Base-by-base conservation (phyloP, 2,888 invertebrate genomes). In the Macrophya annulata region DNA sequence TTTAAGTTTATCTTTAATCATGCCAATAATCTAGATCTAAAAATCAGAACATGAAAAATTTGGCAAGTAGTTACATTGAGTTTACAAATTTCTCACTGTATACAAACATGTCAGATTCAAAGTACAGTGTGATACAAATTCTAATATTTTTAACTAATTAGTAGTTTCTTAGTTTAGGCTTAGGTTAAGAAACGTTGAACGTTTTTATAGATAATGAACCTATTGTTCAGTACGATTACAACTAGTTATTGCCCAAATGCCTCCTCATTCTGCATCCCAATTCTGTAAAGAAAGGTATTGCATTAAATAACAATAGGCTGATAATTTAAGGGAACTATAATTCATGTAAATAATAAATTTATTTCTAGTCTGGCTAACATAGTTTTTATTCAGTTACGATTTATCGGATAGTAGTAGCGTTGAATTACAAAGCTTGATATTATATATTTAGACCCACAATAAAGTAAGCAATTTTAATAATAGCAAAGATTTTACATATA, bases 111-210 rank as follows among this genome's bases (percentile, higher is more conserved):
- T 0, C 62, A 40, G 12, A 15, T 81, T 81, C 81, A 81, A 48
- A 62, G 81, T 81, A 81, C 65, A 81, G 81, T 81, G 65, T n/a
- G 59, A 65, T 62, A 40, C 17, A 25, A 55, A 77, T 51, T 21
- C 25, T 31, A 37, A 55, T 45, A 17, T 31, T 37, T 77, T 55
- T 15, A 31, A 77, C 51, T 31, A 21, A 51, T 55, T 21, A 55
- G 1, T 51, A n/a, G 2, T 37, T n/a, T 55, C 37, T 10, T 17
- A 45, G 5, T 37, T n/a, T 25, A 17, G 31, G 37, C 55, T 77
- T 48, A 31, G 31, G 55, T 77, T 77, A 55, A 51, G 40, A 25
- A 55, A 9, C 74, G 3, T 25, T 2, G 17, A 43, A 8, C 45
- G 10, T 45, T n/a, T 55, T 1, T n/a, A 40, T 72, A n/a, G 9